Conservation (phyloP, 2,797 vertebrate genomes). For the Acanthurus leucopareius region DNA sequence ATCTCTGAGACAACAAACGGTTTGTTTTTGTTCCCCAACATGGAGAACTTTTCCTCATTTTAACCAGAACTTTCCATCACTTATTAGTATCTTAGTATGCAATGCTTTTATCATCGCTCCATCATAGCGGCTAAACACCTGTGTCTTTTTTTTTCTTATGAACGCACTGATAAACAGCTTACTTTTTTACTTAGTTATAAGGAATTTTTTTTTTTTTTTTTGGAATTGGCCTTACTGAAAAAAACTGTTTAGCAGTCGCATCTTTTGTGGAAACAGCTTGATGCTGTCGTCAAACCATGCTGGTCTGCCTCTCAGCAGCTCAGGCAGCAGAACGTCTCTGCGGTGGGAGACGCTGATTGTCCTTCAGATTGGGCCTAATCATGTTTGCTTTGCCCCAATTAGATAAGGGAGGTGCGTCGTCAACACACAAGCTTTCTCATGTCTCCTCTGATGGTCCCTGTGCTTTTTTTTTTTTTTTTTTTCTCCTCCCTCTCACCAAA, state of each 20-base stretch:
- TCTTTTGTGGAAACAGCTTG: conserved; percentile 44
- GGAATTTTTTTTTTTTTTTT: not conserved
- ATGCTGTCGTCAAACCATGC: conserved; percentile 36
- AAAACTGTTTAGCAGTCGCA: not conserved
- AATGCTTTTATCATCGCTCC: not conserved
- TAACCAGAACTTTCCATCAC: not conserved
- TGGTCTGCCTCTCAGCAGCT: conserved; percentile 41
- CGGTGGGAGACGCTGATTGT: conserved; percentile 68
- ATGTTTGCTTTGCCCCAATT: conserved; percentile 81
- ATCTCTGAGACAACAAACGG: not conserved
- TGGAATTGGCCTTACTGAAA: not conserved
- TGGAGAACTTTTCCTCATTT: not conserved
- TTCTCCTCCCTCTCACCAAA: conserved; percentile 73
- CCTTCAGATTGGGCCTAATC: conserved; percentile 79
- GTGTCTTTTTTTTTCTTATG: not conserved
- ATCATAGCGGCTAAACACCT: not conserved
- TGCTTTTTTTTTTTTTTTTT: conserved; percentile 23
- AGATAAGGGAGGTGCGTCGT: conserved; percentile 75
- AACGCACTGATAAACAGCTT: not conserved
- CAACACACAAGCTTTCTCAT: conserved; percentile 65
- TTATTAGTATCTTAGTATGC: not conserved
- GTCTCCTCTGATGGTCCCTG: conserved; percentile 58
- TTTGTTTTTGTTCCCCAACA: not conserved
- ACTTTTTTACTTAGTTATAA: not conserved
- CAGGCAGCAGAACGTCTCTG: conserved; percentile 65